phyloP scores from a whole-genome alignment of 2,888 invertebrate species.

The Drosophila trichaetosa region DNA sequence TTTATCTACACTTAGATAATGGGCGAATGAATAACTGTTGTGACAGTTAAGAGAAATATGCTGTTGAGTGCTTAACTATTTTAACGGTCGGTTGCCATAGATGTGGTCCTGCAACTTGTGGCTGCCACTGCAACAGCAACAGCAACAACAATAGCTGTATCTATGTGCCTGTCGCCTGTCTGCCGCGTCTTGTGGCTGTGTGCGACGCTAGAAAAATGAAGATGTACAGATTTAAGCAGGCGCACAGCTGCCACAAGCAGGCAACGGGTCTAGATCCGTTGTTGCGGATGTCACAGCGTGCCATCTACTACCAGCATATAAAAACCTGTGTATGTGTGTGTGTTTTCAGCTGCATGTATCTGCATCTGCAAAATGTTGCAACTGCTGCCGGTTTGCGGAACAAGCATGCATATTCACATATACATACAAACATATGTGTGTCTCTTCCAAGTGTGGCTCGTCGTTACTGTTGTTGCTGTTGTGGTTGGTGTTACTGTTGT shows the following conservation, averaged over 20 bases:
- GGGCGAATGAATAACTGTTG: slow-evolving; percentile 20
- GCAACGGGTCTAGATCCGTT: slow-evolving; percentile 44
- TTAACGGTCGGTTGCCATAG: slow-evolving; percentile 22
- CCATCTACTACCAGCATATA: slow-evolving; percentile 42
- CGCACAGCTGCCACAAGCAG: slow-evolving; percentile 61
- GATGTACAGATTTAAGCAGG: slow-evolving; percentile 82
- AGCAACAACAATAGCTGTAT: slow-evolving; percentile 14
- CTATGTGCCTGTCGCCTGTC: slow-evolving; percentile 8
- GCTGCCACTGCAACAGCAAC: slow-evolving; percentile 27
- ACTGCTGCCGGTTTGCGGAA: slow-evolving; percentile 34
- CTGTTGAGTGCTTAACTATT: neutral
- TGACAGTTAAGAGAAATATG: neutral
- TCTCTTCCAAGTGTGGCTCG: slow-evolving; percentile 36
- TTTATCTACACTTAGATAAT: slow-evolving; percentile 30
- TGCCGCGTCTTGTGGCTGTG: slow-evolving; percentile 11
- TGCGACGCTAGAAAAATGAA: slow-evolving; percentile 77
- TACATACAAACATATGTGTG: neutral
- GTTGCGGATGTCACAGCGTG: slow-evolving; percentile 54
- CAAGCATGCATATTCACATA: slow-evolving; percentile 15
- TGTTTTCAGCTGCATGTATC: slow-evolving; percentile 32
- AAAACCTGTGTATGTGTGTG: neutral
- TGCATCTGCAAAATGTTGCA: slow-evolving; percentile 44
- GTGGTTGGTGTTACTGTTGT: slow-evolving; percentile 22
- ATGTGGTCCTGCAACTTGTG: slow-evolving; percentile 46
- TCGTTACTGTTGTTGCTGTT: slow-evolving; percentile 5